Conservation (phyloP, 2,113 vertebrate genomes). For the Hiodon tergisus region DNA sequence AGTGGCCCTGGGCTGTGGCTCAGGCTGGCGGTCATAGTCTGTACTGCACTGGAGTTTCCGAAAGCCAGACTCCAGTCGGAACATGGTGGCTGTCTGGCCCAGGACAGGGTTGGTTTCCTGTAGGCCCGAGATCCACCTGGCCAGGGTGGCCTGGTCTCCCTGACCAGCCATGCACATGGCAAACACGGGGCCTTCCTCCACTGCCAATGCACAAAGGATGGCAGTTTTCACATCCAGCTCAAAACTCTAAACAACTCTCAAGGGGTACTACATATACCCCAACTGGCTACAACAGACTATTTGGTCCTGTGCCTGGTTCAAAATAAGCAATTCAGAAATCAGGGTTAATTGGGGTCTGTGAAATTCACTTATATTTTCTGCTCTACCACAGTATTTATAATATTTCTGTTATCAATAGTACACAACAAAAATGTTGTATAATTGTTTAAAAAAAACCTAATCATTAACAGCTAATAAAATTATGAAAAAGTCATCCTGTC, state of each 20-base stretch:
- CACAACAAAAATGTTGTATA: too few relatives aligned
- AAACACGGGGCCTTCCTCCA: conserved; percentile 77
- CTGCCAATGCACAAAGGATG: conserved; percentile 45
- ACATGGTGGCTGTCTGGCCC: conserved; percentile 68
- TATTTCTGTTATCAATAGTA: too few relatives aligned
- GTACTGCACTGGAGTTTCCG: conserved; percentile 41
- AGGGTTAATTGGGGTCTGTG: too few relatives aligned
- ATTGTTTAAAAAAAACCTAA: too few relatives aligned
- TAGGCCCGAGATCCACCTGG: conserved; percentile 78
- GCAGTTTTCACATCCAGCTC: conserved; percentile 5
- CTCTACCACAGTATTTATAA: too few relatives aligned
- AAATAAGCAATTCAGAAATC: too few relatives aligned
- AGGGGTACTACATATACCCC: too few relatives aligned
- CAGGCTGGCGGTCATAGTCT: neutral
- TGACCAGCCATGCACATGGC: conserved; percentile 76
- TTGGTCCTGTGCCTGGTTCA: too few relatives aligned
- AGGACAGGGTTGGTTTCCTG: conserved; percentile 75
- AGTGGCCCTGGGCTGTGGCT: conserved; percentile 4
- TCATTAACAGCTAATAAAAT: too few relatives aligned
- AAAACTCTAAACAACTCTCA: neutral
- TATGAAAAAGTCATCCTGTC: too few relatives aligned
- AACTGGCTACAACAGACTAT: too few relatives aligned
- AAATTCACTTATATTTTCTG: too few relatives aligned
- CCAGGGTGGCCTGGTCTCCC: conserved; percentile 70
- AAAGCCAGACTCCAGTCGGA: conserved; percentile 60